Evolutionary conservation across 2,888 invertebrate genomes (phyloP), one percentile per base, ranked within the genome.

Genomic region (Mayetiola destructor): DNA sequence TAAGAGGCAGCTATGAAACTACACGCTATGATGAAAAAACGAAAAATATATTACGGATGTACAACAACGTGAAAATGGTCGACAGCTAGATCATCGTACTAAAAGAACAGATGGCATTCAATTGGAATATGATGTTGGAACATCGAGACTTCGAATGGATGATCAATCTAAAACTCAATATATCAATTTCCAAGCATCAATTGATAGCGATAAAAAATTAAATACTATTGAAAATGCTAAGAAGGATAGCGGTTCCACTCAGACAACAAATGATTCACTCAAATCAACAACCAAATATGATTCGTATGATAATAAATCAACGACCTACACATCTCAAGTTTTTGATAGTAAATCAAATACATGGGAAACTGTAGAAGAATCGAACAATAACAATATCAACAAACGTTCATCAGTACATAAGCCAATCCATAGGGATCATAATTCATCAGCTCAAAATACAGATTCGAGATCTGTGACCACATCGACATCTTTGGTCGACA

Each of bases 311-410:
- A 27, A 29, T 18, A 53, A 29, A 53, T 53, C 53, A 18, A 62
- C 63, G 21, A 63, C 60, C n/a, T 63, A 61, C 42, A 63, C 63
- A 39, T 61, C 62, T 5, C 62, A 63, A 57, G 59, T 61, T 21
- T 63, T 59, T 57, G 62, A 62, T 42, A 61, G 61, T 54, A 61
- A 62, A 58, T 61, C 63, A 14, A 61, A 63, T 21, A 60, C 60
- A 55, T 63, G 63, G 63, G 60, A 59, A 57, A 57, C 61, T 35
- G 59, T 63, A 53, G 61, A 63, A 48, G 62, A 62, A 56, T 59
- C 62, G 36, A 59, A 59, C 14, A 60, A 61, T 8, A 62, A 61
- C 58, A 61, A 62, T 56, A 61, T 60, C 21, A 61, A 61, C 59
- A 27, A 48, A 27, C 48, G 16, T 48, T 48, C 48, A 32, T 48